Percentiles rank a stretch among this genome's conserved stretches.
These are phyloP conservation scores for Chionodraco myersi DNA, from an alignment of 2,113 vertebrate species.

Conservation along the genomic window DNA sequence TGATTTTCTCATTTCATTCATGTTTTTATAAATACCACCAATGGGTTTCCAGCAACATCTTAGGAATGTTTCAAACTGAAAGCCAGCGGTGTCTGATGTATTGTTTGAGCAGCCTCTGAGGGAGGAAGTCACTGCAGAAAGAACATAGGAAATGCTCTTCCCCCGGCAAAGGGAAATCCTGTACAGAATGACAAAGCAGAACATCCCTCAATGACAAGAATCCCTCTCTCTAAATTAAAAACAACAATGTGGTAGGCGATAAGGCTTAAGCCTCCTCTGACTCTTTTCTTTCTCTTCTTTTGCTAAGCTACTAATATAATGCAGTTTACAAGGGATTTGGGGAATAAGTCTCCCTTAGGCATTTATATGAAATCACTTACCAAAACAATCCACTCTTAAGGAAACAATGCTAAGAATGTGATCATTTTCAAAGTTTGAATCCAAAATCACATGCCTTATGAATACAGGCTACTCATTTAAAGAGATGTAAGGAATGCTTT, in stretches of 20 bases:
- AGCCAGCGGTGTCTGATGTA: constrained; percentile 53
- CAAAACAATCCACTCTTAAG: constrained; percentile 40
- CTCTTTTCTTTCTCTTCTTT: constrained; percentile 36
- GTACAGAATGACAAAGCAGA: constrained; percentile 72
- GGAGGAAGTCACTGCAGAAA: constrained; percentile 63
- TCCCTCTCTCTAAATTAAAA: constrained; percentile 57
- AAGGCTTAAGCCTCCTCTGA: constrained; percentile 39
- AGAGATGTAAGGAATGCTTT: not conserved
- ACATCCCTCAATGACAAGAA: constrained; percentile 65
- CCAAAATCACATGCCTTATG: not conserved
- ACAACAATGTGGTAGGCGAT: constrained; percentile 39
- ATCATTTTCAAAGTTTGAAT: constrained; percentile 36
- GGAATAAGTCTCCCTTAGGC: constrained; percentile 43
- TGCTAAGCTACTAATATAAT: constrained; percentile 54
- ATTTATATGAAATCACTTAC: constrained; percentile 61
- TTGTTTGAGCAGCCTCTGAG: constrained; percentile 50
- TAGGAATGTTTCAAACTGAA: constrained; percentile 35
- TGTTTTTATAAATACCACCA: constrained; percentile 6
- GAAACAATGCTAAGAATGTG: constrained; percentile 40
- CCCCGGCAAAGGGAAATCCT: constrained; percentile 78
- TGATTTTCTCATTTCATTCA: constrained; percentile 11
- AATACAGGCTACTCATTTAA: not conserved
- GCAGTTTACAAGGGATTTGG: constrained; percentile 44
- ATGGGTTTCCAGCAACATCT: constrained; percentile 4
- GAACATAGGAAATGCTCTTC: constrained; percentile 56